Conservation (phyloP, 1,140 invertebrate species). For the Goniozus legneri region DNA sequence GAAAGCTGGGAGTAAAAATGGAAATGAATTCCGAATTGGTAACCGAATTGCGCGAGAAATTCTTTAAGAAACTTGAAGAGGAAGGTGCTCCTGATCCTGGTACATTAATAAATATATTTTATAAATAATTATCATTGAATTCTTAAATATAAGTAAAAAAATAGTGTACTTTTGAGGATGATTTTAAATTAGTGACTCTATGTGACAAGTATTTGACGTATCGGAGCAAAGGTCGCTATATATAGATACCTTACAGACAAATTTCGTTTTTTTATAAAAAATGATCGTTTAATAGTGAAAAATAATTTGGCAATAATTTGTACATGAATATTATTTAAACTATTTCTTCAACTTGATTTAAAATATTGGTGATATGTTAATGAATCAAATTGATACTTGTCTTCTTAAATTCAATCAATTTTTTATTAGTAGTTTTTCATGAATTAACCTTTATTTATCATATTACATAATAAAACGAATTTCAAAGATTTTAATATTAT, state of each 20-base stretch:
- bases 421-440: neutral
- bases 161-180: neutral
- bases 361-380: neutral
- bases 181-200: neutral
- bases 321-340: conserved; percentile 2
- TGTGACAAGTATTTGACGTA: neutral
- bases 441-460: neutral
- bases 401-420: neutral
- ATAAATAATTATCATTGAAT: neutral
- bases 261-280: too few species aligned
- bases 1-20: too few species aligned
- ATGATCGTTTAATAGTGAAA: too few species aligned
- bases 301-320: conserved; percentile 1
- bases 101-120: conserved; percentile 21
- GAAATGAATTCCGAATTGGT: conserved; percentile 49
- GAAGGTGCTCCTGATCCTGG: conserved; percentile 40
- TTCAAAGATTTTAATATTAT: conserved; percentile 3
- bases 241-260: conserved; percentile 12
- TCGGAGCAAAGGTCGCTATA: conserved; percentile 13
- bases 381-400: neutral
- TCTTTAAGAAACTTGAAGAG: conserved; percentile 54
- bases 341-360: neutral
- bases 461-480: neutral
- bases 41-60: conserved; percentile 53
- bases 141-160: conserved; percentile 2